Evolutionary conservation across 2,888 invertebrate species (phyloP), one percentile per base, ranked within the genome.

Genomic region (Zaprionus obscuricornis): DNA sequence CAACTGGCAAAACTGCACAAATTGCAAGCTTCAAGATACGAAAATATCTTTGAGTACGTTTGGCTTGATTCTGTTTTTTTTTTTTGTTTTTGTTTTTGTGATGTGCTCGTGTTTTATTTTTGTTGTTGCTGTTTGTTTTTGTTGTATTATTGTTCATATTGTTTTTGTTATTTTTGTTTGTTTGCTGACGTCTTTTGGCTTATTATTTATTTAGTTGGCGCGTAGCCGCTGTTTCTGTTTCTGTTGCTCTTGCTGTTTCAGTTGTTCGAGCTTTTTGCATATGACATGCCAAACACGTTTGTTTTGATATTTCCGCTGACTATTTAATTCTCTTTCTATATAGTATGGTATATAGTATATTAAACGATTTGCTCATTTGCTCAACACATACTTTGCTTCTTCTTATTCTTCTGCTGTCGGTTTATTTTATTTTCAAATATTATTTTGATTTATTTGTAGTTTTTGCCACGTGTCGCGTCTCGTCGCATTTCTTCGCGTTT

Each of bases 401-500:
- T 31, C 24, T 58, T 37, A 17, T 45, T 47, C 34, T 52, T 22
- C 20, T 42, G 50, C 60, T 54, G 26, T 45, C 31, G 31, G 11
- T 6, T 16, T 43, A 37, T 18, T 39, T 43, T 40, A 27, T 47
- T 37, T 52, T 22, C 20, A 46, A 52, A 60, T 54, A 29, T 45
- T 34, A 26, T 16, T 6, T 16, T 43, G 36, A 22, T 39, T 43
- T 40, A 27, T 13, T 49, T 26, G 51, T 55, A 52, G 36, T 47
- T 66, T 10, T 45, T 64, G 55, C 43, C 56, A 49, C 59, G 46
- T 42, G 58, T 60, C 71, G 70, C 64, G 74, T 60, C 71, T 67
- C 64, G 74, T 60, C 81, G 77, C 66, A 81, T 77, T 77, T 77
- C 81, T 59, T 69, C 69, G 79, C 66, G 66, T 50, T 46, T 66